Evolutionary conservation across 2,113 vertebrate genomes (phyloP), one percentile per base, ranked within the genome.

Genomic region (Prionailurus viverrinus): DNA sequence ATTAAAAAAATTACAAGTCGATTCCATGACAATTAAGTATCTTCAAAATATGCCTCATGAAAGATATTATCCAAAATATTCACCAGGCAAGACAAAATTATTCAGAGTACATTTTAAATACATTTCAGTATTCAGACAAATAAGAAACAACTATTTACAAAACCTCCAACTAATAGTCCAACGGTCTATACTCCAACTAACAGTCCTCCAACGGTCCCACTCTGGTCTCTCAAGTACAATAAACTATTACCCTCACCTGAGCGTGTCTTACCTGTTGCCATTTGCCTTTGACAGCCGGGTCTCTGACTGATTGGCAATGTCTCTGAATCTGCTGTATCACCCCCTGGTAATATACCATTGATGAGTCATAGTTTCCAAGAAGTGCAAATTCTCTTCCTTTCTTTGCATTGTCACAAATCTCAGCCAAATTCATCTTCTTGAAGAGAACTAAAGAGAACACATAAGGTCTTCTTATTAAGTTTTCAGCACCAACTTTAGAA

Each of bases 321-420:
- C 99, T 99, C 87, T 99, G 99, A 98, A 99, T 99, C 98, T 99
- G 99, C 51, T 99, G 99, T 90, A 99, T 99, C 95, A 99, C 99
- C 29, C 99, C 99, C 97, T 99, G 99, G 98, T 99, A 99, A 98
- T 99, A 99, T 0, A 99, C 99, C 98, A 99, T 99, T 29, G 99
- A 99, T 6, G 99, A 99, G 98, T 99, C 99, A 7, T 99, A 99
- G 98, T 99, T 99, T 80, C 99, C 99, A 92, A 99, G 99, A 73
- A 99, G 98, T 16, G 99, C 99, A 92, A 99, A 99, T 98, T 99
- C 99, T 96, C 99, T 99, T 91, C 99, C 99, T 98, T 99, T 99
- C 98, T 99, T 99, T 96, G 99, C 99, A 96, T 99, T 99, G 98
- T 99, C 99, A 48, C 99, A 99, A 93, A 99, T 99, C 97, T 99